A percentile compares a stretch with the other conserved stretches of the same genome.
Conservation (phyloP, 2,113 vertebrate genomes). For the Oryzias curvinotus region DNA sequence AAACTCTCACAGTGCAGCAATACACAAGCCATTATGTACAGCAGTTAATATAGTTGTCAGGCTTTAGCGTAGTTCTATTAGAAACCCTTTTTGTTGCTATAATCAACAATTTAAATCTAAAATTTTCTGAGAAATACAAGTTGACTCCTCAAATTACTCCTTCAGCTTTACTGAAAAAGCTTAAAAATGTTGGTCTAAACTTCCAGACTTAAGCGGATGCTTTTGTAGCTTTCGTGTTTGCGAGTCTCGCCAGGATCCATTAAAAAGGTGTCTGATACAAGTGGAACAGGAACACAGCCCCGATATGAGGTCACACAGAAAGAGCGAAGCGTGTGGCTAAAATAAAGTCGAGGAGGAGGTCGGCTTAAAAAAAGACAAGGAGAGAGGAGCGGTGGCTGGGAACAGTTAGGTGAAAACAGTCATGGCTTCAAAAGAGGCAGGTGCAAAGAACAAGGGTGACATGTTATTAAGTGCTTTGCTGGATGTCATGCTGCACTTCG, state of each 20-base stretch:
- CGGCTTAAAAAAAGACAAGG: slow-evolving; percentile 12
- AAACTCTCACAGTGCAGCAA: no score
- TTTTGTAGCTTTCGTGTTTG: background rate
- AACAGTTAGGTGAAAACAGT: background rate
- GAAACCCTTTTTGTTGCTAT: no score
- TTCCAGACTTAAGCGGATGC: background rate
- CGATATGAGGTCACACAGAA: slow-evolving; percentile 8
- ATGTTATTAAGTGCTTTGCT: slow-evolving; percentile 47
- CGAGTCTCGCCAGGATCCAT: background rate
- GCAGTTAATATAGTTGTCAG: no score
- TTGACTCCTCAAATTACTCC: no score
- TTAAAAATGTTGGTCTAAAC: no score
- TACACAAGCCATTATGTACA: no score
- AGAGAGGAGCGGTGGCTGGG: slow-evolving; percentile 11
- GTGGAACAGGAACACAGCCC: background rate
- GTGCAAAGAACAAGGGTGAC: slow-evolving; percentile 36
- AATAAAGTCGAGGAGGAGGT: slow-evolving; percentile 17
- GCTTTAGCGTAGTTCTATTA: no score
- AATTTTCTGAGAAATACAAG: no score
- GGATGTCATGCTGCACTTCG: slow-evolving; percentile 44
- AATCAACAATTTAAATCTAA: no score
- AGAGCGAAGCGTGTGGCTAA: slow-evolving; percentile 27
- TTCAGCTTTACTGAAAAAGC: no score
- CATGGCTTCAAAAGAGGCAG: slow-evolving; percentile 33
- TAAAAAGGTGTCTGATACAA: slow-evolving; percentile 2